Evolutionary conservation across 2,797 vertebrate species (phyloP).

Genomic region (Acipenser ruthenus): DNA sequence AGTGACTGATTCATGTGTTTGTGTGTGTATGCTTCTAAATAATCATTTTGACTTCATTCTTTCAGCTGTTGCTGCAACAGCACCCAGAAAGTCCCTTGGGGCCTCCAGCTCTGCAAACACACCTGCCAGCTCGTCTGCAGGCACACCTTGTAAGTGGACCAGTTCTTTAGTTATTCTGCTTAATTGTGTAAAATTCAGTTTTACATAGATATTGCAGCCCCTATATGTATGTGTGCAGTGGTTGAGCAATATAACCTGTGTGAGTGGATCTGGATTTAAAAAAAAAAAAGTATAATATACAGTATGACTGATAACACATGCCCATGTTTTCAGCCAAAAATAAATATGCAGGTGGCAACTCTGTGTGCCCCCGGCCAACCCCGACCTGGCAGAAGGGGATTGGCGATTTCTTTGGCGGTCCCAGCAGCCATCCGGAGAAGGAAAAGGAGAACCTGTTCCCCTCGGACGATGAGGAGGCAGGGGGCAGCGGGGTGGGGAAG

Average conservation of each 20-base stretch:
- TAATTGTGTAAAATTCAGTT: too few species aligned
- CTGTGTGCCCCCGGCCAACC: slow-evolving; percentile 72
- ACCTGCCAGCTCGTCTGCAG: slow-evolving; percentile 21
- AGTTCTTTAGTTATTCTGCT: too few species aligned
- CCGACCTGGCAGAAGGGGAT: slow-evolving; percentile 85
- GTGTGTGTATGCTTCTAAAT: too few species aligned
- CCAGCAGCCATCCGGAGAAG: slow-evolving; percentile 59
- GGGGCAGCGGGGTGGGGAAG: slow-evolving; percentile 63
- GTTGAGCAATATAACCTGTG: too few species aligned
- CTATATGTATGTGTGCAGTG: too few species aligned
- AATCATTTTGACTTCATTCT: slow-evolving; percentile 2
- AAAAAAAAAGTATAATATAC: too few species aligned
- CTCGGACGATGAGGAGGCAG: slow-evolving; percentile 54
- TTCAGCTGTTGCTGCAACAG: slow-evolving; percentile 46
- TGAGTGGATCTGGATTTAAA: too few species aligned
- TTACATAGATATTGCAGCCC: too few species aligned
- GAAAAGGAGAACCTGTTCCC: slow-evolving; percentile 61
- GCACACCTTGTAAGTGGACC: slow-evolving; percentile 41
- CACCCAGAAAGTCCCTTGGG: slow-evolving; percentile 49
- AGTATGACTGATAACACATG: slow-evolving; percentile 7
- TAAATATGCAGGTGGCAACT: slow-evolving; percentile 73
- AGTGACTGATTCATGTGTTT: too few species aligned
- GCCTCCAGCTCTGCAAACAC: slow-evolving; percentile 24
- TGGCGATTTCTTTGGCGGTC: slow-evolving; percentile 74
- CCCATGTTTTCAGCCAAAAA: slow-evolving; percentile 51